These are phyloP conservation scores for Heliconius himera DNA, from an alignment of 1,140 invertebrate species.

Conservation along the genomic window DNA sequence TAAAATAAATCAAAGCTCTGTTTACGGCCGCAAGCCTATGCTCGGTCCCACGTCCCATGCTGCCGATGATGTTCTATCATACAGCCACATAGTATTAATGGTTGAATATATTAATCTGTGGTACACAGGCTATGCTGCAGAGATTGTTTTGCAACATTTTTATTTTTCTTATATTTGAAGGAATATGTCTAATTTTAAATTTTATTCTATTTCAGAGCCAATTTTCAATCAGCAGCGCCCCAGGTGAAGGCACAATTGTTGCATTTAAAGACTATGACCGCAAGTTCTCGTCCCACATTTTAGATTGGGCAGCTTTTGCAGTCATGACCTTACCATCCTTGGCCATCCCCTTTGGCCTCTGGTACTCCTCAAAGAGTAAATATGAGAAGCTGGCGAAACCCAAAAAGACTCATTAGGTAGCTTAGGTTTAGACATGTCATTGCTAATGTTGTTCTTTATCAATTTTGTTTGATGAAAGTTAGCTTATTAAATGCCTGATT, in stretches of 20 bases:
- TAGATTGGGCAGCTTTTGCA: slow-evolving; percentile 98
- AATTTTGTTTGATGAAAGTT: not conserved
- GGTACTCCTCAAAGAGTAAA: slow-evolving; percentile 97
- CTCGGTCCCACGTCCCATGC: no score
- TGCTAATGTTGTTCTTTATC: slow-evolving; percentile 53
- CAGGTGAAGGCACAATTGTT: slow-evolving; percentile 97
- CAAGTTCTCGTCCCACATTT: slow-evolving; percentile 98
- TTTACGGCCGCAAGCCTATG: no score
- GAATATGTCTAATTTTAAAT: not conserved
- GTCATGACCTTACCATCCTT: slow-evolving; percentile 97
- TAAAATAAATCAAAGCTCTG: no score
- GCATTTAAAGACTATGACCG: slow-evolving; percentile 98
- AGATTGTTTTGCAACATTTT: no score
- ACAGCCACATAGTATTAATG: no score
- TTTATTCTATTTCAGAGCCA: slow-evolving; percentile 83
- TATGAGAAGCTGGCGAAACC: slow-evolving; percentile 91
- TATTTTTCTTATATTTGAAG: not conserved
- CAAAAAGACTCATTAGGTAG: slow-evolving; percentile 83
- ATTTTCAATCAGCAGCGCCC: slow-evolving; percentile 95
- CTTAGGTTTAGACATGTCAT: slow-evolving; percentile 45
- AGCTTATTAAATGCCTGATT: not conserved
- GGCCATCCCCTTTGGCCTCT: slow-evolving; percentile 96
- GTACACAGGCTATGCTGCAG: no score
- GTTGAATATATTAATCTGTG: no score
- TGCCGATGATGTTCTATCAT: no score